A percentile compares a stretch with the other conserved stretches of the same genome.
phyloP scores from a whole-genome alignment of 1,140 invertebrate species.

The Aricia agestis region DNA sequence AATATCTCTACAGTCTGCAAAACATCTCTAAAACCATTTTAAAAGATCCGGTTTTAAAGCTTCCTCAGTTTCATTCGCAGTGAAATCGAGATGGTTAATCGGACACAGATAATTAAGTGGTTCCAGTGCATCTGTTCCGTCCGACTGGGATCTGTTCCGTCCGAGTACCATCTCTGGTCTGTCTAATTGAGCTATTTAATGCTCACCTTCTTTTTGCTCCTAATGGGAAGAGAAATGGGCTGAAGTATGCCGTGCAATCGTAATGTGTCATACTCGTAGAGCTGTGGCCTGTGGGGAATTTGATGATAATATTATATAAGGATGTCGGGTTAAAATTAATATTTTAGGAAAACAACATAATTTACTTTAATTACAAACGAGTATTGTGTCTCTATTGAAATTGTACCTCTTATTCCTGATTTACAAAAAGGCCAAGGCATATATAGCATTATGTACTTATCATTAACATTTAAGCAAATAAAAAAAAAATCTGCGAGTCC shows the following conservation, averaged over 20 bases:
- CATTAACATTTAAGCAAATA: too few species aligned
- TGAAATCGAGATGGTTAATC: neutral
- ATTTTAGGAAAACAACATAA: too few species aligned
- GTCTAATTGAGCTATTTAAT: slow-evolving; percentile 8
- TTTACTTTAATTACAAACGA: too few species aligned
- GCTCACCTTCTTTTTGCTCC: slow-evolving; percentile 6
- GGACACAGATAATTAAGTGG: slow-evolving; percentile 4
- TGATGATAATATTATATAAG: too few species aligned
- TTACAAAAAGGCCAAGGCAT: too few species aligned
- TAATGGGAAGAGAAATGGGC: neutral
- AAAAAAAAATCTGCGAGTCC: neutral
- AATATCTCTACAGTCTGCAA: neutral
- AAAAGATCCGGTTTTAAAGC: neutral
- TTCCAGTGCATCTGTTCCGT: neutral
- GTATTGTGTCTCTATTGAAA: too few species aligned
- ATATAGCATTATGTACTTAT: too few species aligned
- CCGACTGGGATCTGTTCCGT: neutral
- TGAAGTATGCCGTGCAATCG: neutral
- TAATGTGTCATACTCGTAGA: neutral
- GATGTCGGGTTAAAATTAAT: too few species aligned
- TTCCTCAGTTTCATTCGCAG: neutral
- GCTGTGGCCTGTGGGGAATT: neutral
- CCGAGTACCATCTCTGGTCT: slow-evolving; percentile 9
- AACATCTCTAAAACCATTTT: slow-evolving; percentile 1
- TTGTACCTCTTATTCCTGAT: too few species aligned